Evolutionary conservation across 2,113 vertebrate species (phyloP).

Genomic region (Atherinomorus stipes): DNA sequence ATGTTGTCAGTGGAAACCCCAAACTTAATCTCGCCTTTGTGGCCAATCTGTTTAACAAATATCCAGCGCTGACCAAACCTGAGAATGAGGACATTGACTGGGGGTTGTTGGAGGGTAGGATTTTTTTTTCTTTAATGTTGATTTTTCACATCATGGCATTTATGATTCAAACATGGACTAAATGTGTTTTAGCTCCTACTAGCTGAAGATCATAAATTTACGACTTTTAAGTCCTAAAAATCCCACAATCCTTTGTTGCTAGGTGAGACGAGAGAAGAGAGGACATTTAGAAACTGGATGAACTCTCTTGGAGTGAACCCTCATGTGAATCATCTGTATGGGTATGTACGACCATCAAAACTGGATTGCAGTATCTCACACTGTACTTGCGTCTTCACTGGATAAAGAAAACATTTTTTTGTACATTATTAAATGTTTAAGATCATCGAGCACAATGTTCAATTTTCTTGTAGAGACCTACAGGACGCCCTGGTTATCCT

Average conservation of each 20-base stretch:
- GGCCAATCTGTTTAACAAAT: slow-evolving; percentile 97
- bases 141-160: no score
- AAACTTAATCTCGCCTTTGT: slow-evolving; percentile 96
- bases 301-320: slow-evolving; percentile 94
- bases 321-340: slow-evolving; percentile 91
- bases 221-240: slow-evolving; percentile 13
- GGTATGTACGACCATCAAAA: slow-evolving; percentile 73
- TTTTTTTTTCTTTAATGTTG: no score
- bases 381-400: background rate
- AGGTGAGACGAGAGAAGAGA: slow-evolving; percentile 94
- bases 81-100: slow-evolving; percentile 97
- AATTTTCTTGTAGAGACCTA: slow-evolving; percentile 86
- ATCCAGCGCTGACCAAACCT: slow-evolving; percentile 94
- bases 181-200: no score
- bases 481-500: slow-evolving; percentile 94
- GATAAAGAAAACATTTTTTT: background rate
- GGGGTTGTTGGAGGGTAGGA: slow-evolving; percentile 86
- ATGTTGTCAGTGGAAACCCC: slow-evolving; percentile 93
- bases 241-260: slow-evolving; percentile 30
- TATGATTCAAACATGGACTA: no score
- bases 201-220: no score
- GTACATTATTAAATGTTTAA: slow-evolving; percentile 1
- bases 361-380: background rate
- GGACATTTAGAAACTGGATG: slow-evolving; percentile 97
- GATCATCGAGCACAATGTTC: slow-evolving; percentile 17